A percentile compares a stretch with the other conserved stretches of the same genome.
Evolutionary conservation across 2,888 invertebrate species (phyloP).

Genomic region (Syrphus vitripennis): DNA sequence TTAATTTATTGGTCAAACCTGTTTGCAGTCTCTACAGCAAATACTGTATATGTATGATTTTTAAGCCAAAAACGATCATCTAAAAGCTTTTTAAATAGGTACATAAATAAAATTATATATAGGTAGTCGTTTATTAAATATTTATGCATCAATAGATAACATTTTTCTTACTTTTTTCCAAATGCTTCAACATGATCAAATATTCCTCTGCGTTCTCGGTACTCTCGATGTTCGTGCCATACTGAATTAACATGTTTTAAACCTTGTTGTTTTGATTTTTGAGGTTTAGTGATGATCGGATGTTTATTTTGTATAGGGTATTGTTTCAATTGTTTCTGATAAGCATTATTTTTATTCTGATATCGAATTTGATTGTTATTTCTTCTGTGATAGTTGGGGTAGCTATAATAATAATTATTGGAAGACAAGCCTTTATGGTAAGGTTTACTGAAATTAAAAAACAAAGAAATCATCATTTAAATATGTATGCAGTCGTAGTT

Average conservation of each 20-base stretch:
- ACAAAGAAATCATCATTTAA: no score
- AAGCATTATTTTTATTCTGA: background rate
- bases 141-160: no score
- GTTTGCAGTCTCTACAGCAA: no score
- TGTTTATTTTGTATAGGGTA: background rate
- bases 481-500: no score
- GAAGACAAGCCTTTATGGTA: background rate
- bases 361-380: background rate
- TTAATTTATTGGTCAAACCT: no score
- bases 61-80: no score
- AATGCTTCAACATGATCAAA: conserved; percentile 53
- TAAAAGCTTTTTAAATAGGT: no score
- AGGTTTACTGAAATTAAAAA: conserved; percentile 26
- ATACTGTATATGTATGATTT: no score
- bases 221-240: conserved; percentile 61
- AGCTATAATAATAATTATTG: background rate
- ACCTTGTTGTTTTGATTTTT: background rate
- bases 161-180: conserved; percentile 40
- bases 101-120: no score
- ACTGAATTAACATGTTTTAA: background rate
- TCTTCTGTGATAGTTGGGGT: conserved; percentile 27
- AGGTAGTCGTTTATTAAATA: no score
- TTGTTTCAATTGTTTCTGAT: background rate
- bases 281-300: background rate
- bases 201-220: conserved; percentile 50